Conservation (phyloP, 1,140 invertebrate genomes). For the Tetranychus urticae region DNA sequence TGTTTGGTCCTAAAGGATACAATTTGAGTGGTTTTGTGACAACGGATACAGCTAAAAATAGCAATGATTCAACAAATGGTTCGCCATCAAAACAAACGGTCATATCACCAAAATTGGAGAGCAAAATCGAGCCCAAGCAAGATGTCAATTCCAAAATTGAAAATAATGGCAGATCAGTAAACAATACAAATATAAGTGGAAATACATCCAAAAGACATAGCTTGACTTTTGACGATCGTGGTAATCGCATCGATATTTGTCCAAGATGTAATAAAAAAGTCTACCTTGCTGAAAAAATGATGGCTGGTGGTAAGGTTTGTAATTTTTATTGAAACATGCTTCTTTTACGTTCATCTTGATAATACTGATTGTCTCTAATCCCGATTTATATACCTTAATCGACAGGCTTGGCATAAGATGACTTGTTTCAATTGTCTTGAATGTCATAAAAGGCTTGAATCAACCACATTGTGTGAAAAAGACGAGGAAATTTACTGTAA, state of each 20-base stretch:
- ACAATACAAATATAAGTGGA: too few relatives aligned
- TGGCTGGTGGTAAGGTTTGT: constrained; percentile 48
- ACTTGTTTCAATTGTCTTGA: constrained; percentile 80
- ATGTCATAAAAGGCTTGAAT: constrained; percentile 91
- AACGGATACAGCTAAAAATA: constrained; percentile 24
- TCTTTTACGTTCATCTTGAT: not conserved
- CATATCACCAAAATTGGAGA: constrained; percentile 17
- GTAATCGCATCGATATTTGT: constrained; percentile 45
- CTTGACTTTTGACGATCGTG: too few relatives aligned
- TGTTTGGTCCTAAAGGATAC: constrained; percentile 95
- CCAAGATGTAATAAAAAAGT: constrained; percentile 71
- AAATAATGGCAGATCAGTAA: too few relatives aligned
- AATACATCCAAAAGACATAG: too few relatives aligned
- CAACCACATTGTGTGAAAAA: constrained; percentile 87
- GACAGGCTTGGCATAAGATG: constrained; percentile 57
- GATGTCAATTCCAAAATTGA: too few relatives aligned
- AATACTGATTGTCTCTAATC: too few relatives aligned
- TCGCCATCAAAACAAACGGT: constrained; percentile 17
- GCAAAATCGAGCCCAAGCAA: constrained; percentile 13
- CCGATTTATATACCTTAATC: too few relatives aligned
- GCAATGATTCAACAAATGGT: constrained; percentile 8
- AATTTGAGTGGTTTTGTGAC: constrained; percentile 25
- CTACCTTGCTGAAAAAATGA: constrained; percentile 79
- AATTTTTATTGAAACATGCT: not conserved
- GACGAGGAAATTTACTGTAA: constrained; percentile 90